phyloP scores from a whole-genome alignment of 2,888 invertebrate genomes.

The Rhagophthalmus giganteus region DNA sequence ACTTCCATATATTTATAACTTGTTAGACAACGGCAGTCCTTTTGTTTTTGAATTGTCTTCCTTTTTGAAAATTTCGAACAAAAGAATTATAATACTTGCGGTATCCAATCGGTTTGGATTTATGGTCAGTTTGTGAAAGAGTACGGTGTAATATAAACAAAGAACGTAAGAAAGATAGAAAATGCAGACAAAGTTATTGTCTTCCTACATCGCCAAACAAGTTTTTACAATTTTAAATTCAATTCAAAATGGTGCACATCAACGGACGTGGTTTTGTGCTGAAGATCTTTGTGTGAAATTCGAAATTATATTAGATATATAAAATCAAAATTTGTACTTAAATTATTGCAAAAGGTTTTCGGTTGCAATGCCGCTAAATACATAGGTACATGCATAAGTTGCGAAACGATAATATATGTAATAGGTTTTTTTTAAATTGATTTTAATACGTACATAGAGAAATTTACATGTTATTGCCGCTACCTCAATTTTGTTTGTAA shows the following conservation, averaged over 20 bases:
- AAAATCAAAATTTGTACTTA: neutral
- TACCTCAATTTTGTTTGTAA: conserved; percentile 50
- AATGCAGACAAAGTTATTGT: conserved; percentile 36
- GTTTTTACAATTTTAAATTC: conserved; percentile 38
- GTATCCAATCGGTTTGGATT: conserved; percentile 23
- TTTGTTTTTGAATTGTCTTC: conserved; percentile 32
- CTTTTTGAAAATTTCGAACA: conserved; percentile 20
- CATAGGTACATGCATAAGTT: neutral
- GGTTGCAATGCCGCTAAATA: neutral
- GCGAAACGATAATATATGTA: conserved; percentile 5
- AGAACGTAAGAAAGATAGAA: conserved; percentile 24
- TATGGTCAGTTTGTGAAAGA: conserved; percentile 18
- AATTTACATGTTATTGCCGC: conserved; percentile 42
- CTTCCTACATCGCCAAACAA: conserved; percentile 42
- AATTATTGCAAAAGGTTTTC: neutral
- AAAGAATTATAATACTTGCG: conserved; percentile 21
- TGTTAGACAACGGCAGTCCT: conserved; percentile 27
- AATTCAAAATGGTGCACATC: conserved; percentile 40
- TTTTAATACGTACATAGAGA: conserved; percentile 18
- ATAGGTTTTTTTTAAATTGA: conserved; percentile 17
- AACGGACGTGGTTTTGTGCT: conserved; percentile 12
- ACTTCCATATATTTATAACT: conserved; percentile 31
- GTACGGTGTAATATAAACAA: conserved; percentile 22
- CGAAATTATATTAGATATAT: neutral
- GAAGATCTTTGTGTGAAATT: neutral